Percentiles rank a stretch among this genome's conserved stretches.
Evolutionary conservation across 2,113 vertebrate genomes (phyloP).

Genomic region (Shinisaurus crocodilurus): DNA sequence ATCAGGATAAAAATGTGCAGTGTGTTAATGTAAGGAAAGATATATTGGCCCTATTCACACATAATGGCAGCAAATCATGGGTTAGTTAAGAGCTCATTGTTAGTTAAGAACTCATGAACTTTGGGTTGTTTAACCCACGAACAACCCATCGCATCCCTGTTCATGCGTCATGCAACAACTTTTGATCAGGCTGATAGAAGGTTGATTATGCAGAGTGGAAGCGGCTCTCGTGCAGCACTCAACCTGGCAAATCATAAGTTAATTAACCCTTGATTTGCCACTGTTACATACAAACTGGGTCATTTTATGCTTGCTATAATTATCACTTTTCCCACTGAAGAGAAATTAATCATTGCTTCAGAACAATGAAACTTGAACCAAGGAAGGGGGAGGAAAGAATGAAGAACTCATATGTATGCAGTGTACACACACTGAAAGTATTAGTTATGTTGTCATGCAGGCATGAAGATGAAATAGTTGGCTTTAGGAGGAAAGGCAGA

Average conservation of each 20-base stretch:
- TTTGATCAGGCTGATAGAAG: no score
- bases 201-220: no score
- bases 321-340: constrained; percentile 34
- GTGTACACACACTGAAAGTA: constrained; percentile 9
- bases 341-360: constrained; percentile 38
- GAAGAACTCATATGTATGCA: constrained; percentile 24
- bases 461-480: constrained; percentile 45
- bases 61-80: no score
- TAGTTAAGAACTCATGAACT: no score
- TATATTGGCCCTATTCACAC: background rate
- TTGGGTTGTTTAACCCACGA: no score
- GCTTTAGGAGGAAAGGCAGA: constrained; percentile 47
- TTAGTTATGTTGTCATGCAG: constrained; percentile 34
- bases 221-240: no score
- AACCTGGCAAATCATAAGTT: no score
- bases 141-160: no score
- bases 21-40: background rate
- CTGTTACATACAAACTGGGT: no score
- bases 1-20: background rate
- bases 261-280: no score
- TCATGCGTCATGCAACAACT: no score
- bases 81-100: no score
- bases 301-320: constrained; percentile 2
- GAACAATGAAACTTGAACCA: constrained; percentile 18
- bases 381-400: constrained; percentile 17